These are phyloP conservation scores for Hydrolagus affinis DNA, from an alignment of 2,113 vertebrate genomes.

Conservation along the genomic window DNA sequence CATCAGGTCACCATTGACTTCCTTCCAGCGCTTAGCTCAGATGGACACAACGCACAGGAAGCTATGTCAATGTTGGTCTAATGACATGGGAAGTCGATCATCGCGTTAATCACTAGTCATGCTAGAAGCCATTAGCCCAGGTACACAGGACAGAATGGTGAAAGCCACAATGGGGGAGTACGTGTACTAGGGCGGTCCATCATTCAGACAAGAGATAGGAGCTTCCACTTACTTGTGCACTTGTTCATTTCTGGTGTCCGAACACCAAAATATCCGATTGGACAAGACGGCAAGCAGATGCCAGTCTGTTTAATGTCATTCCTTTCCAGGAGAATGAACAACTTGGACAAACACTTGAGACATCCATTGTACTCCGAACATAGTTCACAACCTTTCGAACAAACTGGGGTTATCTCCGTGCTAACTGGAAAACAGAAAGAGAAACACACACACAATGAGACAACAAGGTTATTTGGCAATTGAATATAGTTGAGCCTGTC, in stretches of 20 bases:
- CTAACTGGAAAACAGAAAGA: conserved; percentile 62
- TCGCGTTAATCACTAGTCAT: too few relatives aligned
- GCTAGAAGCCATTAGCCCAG: too few relatives aligned
- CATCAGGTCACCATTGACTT: too few relatives aligned
- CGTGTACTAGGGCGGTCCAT: too few relatives aligned
- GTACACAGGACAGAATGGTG: too few relatives aligned
- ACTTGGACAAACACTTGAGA: conserved; percentile 85
- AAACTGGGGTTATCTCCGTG: conserved; percentile 75
- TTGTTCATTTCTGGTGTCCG: conserved; percentile 93
- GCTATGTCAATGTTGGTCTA: too few relatives aligned
- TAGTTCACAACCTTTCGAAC: conserved; percentile 85
- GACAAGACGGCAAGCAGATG: conserved; percentile 87
- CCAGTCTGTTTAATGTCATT: conserved; percentile 90
- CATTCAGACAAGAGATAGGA: neutral
- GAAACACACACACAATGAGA: neutral
- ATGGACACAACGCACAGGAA: too few relatives aligned
- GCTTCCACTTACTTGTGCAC: conserved; percentile 81
- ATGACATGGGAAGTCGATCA: too few relatives aligned
- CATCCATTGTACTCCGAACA: conserved; percentile 96
- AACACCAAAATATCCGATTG: conserved; percentile 85
- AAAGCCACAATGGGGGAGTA: too few relatives aligned
- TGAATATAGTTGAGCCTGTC: too few relatives aligned
- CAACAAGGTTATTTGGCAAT: too few relatives aligned
- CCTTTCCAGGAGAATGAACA: conserved; percentile 94
- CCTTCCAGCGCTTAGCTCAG: too few relatives aligned